Conservation (phyloP, 2,797 vertebrate genomes). For the Ptychobarbus kaznakovi region DNA sequence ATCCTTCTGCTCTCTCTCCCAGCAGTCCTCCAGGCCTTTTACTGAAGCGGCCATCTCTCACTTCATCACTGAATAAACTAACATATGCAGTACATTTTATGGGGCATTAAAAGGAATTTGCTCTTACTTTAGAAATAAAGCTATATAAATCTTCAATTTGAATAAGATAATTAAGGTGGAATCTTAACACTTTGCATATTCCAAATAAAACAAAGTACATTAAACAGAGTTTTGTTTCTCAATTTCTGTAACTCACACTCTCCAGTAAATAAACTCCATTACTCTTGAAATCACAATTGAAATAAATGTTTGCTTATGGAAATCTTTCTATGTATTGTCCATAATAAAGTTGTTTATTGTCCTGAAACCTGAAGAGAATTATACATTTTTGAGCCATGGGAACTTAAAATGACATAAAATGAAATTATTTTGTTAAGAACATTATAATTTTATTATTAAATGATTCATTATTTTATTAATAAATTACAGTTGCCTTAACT, state of each 20-base stretch:
- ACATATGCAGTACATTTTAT: neutral
- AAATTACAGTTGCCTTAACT: too few species aligned
- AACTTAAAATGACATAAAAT: too few species aligned
- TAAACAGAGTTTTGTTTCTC: neutral
- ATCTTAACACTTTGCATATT: too few species aligned
- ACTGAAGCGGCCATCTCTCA: neutral
- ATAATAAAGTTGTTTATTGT: neutral
- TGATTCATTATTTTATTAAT: too few species aligned
- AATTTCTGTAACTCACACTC: neutral
- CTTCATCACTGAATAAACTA: neutral
- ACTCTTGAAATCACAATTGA: neutral
- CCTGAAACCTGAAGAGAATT: neutral
- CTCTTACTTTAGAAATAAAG: neutral
- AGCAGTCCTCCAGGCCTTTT: conserved; percentile 27
- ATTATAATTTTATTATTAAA: too few species aligned
- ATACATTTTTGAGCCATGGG: neutral
- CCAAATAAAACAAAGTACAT: neutral
- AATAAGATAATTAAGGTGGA: neutral
- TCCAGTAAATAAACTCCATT: neutral
- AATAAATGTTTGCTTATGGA: neutral
- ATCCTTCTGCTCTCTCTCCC: conserved; percentile 42
- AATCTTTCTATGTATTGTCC: neutral
- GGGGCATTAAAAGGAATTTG: neutral
- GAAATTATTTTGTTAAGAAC: neutral
- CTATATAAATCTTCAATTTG: neutral